Conservation (phyloP, 2,888 invertebrate species). For the Limnephilus auricula region DNA sequence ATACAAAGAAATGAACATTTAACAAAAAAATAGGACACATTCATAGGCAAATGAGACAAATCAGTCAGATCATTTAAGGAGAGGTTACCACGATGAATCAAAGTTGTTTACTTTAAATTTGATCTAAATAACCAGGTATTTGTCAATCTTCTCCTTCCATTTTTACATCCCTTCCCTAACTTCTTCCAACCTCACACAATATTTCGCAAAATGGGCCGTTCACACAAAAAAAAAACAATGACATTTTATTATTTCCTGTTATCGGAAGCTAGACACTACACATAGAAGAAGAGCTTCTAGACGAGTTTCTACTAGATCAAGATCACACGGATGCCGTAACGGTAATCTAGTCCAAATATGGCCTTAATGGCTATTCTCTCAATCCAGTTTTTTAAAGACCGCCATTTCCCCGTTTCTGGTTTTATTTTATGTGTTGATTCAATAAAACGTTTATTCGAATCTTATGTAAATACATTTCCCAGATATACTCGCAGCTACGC, state of each 20-base stretch:
- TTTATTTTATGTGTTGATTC: constrained; percentile 6
- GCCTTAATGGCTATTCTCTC: constrained; percentile 31
- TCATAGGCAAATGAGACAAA: neutral
- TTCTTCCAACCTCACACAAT: neutral
- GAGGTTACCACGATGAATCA: too few relatives aligned
- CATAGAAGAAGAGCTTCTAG: constrained; percentile 6
- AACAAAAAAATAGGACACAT: too few relatives aligned
- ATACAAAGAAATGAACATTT: too few relatives aligned
- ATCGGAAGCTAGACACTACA: neutral
- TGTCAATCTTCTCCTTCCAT: neutral
- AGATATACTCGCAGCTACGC: neutral
- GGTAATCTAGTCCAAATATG: constrained; percentile 20
- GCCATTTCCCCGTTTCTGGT: constrained; percentile 13
- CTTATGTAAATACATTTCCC: neutral
- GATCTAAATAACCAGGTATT: neutral
- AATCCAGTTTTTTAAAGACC: constrained; percentile 29
- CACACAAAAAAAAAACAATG: neutral
- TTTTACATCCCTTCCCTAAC: neutral
- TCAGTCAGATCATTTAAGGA: neutral
- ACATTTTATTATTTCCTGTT: neutral
- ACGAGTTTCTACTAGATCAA: constrained; percentile 42
- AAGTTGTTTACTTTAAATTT: neutral
- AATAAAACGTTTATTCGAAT: constrained; percentile 10
- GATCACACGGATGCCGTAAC: constrained; percentile 33
- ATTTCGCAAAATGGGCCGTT: neutral